Percentiles rank a stretch among this genome's conserved stretches.
phyloP scores from a whole-genome alignment of 2,888 invertebrate species.

The Alentia gelatinosa region DNA sequence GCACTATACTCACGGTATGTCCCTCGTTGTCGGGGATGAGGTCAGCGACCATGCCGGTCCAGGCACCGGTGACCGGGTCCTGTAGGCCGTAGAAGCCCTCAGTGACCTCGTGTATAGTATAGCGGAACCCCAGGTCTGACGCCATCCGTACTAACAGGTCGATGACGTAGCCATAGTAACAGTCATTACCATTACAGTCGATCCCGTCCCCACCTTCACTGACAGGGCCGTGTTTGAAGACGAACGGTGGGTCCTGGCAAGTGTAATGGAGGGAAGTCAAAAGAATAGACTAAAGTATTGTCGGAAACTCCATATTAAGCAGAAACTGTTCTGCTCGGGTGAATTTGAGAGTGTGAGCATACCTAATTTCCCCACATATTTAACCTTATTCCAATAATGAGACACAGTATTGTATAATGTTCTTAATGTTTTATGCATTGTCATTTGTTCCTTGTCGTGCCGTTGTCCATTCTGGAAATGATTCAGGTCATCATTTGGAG shows the following conservation, averaged over 20 bases:
- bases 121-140: conserved; percentile 70
- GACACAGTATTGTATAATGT: too few species aligned
- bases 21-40: conserved; percentile 68
- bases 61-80: conserved; percentile 67
- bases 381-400: too few species aligned
- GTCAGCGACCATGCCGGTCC: conserved; percentile 79
- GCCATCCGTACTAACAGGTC: conserved; percentile 75
- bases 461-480: too few species aligned
- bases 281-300: too few species aligned
- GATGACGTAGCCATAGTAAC: conserved; percentile 76
- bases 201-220: conserved; percentile 83
- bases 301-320: too few species aligned
- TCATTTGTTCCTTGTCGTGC: too few species aligned
- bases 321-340: too few species aligned
- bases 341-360: background rate
- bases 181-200: conserved; percentile 68
- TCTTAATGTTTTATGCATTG: too few species aligned
- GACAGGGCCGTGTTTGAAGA: conserved; percentile 85
- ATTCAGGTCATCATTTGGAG: too few species aligned
- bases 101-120: conserved; percentile 74
- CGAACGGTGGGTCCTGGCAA: conserved; percentile 90
- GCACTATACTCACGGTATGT: background rate
- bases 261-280: too few species aligned
- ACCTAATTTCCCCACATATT: conserved; percentile 59
- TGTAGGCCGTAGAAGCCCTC: conserved; percentile 76